These are phyloP conservation scores for Kryptolebias marmoratus DNA, from an alignment of 2,113 vertebrate genomes.

Conservation along the genomic window DNA sequence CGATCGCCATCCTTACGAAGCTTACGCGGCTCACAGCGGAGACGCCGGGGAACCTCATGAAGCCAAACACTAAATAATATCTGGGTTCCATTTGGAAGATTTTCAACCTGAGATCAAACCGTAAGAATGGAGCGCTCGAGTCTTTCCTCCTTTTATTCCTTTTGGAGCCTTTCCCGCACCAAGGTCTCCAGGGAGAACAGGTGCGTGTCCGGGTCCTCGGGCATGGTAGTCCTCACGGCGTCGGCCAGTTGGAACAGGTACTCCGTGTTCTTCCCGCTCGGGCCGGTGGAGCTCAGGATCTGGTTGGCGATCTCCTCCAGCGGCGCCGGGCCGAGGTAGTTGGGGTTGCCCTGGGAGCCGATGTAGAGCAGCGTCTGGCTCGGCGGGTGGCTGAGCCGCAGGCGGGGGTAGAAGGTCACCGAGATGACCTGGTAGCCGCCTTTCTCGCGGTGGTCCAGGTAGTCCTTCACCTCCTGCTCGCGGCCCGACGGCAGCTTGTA, in stretches of 20 bases:
- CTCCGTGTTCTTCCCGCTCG: conserved; percentile 92
- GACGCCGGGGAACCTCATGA: neutral
- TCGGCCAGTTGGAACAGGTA: conserved; percentile 95
- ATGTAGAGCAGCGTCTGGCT: conserved; percentile 90
- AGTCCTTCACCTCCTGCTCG: conserved; percentile 92
- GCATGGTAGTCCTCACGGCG: conserved; percentile 88
- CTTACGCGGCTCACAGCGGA: conserved; percentile 3
- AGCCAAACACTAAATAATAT: too few species aligned
- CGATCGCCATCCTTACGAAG: neutral
- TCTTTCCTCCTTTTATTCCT: neutral
- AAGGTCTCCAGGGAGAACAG: conserved; percentile 92
- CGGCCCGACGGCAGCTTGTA: conserved; percentile 90
- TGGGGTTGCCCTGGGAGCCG: conserved; percentile 90
- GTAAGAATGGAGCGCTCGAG: too few species aligned
- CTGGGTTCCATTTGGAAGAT: too few species aligned
- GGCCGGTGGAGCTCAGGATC: conserved; percentile 88
- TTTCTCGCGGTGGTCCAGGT: conserved; percentile 95
- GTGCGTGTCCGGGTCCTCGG: conserved; percentile 91
- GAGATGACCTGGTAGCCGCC: conserved; percentile 90
- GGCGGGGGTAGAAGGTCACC: conserved; percentile 86
- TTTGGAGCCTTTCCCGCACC: conserved; percentile 85
- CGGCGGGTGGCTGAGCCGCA: conserved; percentile 37
- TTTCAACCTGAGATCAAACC: too few species aligned
- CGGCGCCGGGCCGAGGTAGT: conserved; percentile 96
- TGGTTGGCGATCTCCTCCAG: conserved; percentile 94